A percentile compares a stretch with the other conserved stretches of the same genome.
These are phyloP conservation scores for Artibeus lituratus DNA, from an alignment of 2,797 vertebrate genomes.

Conservation along the genomic window DNA sequence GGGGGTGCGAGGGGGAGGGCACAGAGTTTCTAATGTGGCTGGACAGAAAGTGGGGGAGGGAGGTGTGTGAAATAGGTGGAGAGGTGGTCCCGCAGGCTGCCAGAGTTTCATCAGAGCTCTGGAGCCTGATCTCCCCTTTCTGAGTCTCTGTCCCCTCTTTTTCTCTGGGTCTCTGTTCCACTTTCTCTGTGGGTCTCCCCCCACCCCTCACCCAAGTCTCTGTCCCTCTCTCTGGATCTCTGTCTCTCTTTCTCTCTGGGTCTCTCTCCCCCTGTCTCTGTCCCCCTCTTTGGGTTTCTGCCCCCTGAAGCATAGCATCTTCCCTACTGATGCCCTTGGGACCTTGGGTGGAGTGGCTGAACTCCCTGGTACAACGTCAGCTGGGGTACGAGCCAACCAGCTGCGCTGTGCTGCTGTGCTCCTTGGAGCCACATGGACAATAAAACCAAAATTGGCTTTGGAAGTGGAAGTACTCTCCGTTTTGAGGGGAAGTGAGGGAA, in stretches of 20 bases:
- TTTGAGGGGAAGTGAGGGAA: constrained; percentile 50
- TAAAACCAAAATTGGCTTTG: constrained; percentile 62
- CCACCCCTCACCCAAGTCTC: not conserved
- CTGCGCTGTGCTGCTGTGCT: not conserved
- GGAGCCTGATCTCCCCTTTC: no score
- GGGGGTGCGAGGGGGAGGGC: not conserved
- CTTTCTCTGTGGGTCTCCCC: not conserved
- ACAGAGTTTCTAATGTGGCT: not conserved
- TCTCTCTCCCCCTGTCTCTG: not conserved
- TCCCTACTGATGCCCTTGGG: not conserved
- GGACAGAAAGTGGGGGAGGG: not conserved
- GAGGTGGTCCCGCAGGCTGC: not conserved
- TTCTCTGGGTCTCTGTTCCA: not conserved
- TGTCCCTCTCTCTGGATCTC: not conserved
- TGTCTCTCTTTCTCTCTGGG: not conserved
- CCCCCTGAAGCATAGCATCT: not conserved
- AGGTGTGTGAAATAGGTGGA: not conserved
- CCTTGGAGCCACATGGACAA: constrained; percentile 50
- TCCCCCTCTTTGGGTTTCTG: not conserved
- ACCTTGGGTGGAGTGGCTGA: not conserved
- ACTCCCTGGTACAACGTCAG: constrained; percentile 16
- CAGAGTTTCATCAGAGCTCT: not conserved
- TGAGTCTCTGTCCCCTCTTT: not conserved
- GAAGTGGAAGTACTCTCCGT: constrained; percentile 37
- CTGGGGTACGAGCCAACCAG: constrained; percentile 48